Evolutionary conservation across 2,888 invertebrate genomes (phyloP).

Genomic region (Neoascia interrupta): DNA sequence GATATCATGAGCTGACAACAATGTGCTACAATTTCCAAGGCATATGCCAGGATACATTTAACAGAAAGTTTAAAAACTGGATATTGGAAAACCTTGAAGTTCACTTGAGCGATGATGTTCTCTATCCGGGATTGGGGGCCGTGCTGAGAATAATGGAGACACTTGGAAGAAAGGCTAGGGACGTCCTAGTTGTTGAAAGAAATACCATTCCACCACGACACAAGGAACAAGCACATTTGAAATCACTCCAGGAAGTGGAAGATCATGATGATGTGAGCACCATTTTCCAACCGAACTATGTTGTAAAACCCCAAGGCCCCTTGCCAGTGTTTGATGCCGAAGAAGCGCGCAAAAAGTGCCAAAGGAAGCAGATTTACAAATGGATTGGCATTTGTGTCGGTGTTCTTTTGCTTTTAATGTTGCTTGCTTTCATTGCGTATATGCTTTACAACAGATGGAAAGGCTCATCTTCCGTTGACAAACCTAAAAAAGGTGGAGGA

Average conservation of each 20-base stretch:
- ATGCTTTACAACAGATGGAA: not conserved
- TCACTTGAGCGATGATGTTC: conserved; percentile 76
- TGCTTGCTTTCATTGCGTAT: conserved; percentile 2
- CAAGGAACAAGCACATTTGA: too few species aligned
- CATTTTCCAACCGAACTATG: too few species aligned
- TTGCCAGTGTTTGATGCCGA: too few species aligned
- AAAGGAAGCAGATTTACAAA: conserved; percentile 34
- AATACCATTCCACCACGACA: too few species aligned
- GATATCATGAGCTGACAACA: conserved; percentile 75
- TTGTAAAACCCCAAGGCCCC: too few species aligned
- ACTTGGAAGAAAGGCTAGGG: conserved; percentile 52
- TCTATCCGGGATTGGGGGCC: conserved; percentile 78
- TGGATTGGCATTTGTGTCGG: conserved; percentile 31
- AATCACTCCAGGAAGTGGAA: not conserved
- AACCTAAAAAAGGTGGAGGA: not conserved
- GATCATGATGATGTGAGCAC: too few species aligned
- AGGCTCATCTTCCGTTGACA: too few species aligned
- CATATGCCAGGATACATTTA: conserved; percentile 73
- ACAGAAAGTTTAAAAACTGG: conserved; percentile 75
- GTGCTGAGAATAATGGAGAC: conserved; percentile 75
- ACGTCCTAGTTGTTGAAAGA: not conserved
- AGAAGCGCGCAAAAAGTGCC: not conserved
- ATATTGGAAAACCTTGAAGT: conserved; percentile 74
- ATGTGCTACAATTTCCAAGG: conserved; percentile 76
- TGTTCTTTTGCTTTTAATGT: conserved; percentile 15